A percentile compares a stretch with the other conserved stretches of the same genome.
phyloP scores from a whole-genome alignment of 2,888 invertebrate genomes.

The Ethmia dodecea region DNA sequence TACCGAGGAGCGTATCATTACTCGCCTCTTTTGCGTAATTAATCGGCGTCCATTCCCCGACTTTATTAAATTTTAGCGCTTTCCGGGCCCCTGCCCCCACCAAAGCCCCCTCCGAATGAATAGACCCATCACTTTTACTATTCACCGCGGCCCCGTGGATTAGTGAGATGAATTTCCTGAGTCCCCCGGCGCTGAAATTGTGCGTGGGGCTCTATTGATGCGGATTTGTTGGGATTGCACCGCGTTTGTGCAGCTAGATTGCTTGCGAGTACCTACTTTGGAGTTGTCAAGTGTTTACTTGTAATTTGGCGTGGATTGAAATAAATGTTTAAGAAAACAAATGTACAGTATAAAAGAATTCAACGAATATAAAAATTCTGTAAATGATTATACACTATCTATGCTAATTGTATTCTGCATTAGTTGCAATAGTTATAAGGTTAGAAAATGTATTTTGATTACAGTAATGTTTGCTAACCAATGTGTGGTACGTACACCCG shows the following conservation, averaged over 20 bases:
- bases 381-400: too few relatives aligned
- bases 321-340: too few relatives aligned
- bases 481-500: too few relatives aligned
- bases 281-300: not conserved
- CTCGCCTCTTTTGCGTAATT: constrained; percentile 60
- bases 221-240: constrained; percentile 47
- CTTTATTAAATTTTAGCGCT: constrained; percentile 78
- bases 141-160: constrained; percentile 64
- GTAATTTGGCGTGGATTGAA: too few relatives aligned
- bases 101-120: constrained; percentile 36
- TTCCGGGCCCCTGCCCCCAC: constrained; percentile 30
- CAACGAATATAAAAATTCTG: too few relatives aligned
- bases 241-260: constrained; percentile 35
- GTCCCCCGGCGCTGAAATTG: constrained; percentile 55
- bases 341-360: too few relatives aligned
- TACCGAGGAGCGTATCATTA: constrained; percentile 17
- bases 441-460: too few relatives aligned
- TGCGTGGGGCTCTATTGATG: constrained; percentile 48
- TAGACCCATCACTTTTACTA: constrained; percentile 76
- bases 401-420: too few relatives aligned
- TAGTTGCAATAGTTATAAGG: too few relatives aligned
- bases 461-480: too few relatives aligned
- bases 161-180: constrained; percentile 71
- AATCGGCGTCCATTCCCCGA: constrained; percentile 62
- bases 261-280: too few relatives aligned